Evolutionary conservation across 2,797 vertebrate species (phyloP), one percentile per base, ranked within the genome.

Genomic region (Sternotherus odoratus): DNA sequence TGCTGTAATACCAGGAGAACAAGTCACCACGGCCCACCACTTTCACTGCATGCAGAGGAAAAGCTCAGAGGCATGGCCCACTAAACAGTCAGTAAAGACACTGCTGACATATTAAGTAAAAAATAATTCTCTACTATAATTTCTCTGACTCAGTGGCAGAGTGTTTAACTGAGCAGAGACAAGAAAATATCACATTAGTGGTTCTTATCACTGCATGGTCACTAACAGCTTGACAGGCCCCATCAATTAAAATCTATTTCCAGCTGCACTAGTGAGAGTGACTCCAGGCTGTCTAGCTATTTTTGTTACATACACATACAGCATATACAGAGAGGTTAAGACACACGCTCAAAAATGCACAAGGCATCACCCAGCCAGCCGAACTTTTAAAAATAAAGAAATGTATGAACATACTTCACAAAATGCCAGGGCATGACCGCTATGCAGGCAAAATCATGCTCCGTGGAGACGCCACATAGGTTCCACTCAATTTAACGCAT

Each of bases 191-290:
- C 90, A 48, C 90, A 89, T 85, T 89, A 94, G 95, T 93, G 94
- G 95, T 46, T 90, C 95, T 94, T 90, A 49, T 30, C 82, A 49
- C 95, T 87, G 89, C 92, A 33, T 1, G 6, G 93, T 92, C 15
- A 5, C 95, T 80, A 95, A 87, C 89, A 92, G 83, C 79, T 33
- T 84, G 93, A 96, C 97, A 95, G 90, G 69, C 85, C 79, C 91
- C 96, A 96, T 97, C 91, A 88, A 90, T 95, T 85, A 95, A 95
- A 96, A 95, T 91, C 96, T 94, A 89, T 95, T 97, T 92, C 57
- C 95, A 97, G 95, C 95, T 86, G 93, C 94, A 91, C 54, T 26
- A 19, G 50, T 5, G 10, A 85, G 24, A 96, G 96, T 82, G 91
- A 82, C 93, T 86, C 95, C 75, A 78, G 94, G 63, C 88, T 39